Evolutionary conservation across 2,888 invertebrate genomes (phyloP).

Genomic region (Dendrolimus pini): DNA sequence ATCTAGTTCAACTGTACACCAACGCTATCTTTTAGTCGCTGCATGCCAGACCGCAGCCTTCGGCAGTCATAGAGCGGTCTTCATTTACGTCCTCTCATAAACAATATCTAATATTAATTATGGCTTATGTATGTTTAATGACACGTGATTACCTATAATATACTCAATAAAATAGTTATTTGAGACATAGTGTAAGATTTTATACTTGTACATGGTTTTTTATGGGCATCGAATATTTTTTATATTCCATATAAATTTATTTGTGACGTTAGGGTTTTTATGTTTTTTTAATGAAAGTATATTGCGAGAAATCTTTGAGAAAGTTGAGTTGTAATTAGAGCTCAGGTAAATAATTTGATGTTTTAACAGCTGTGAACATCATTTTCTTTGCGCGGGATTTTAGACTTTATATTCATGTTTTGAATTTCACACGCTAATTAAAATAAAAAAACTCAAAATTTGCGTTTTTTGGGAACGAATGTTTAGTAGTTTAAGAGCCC

Average conservation of each 20-base stretch:
- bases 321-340: no score
- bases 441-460: no score
- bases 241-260: background rate
- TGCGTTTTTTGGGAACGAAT: no score
- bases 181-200: background rate
- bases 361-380: no score
- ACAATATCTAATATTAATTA: background rate
- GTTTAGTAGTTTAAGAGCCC: no score
- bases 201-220: constrained; percentile 8
- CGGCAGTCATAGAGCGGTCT: background rate
- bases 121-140: background rate
- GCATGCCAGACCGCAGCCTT: background rate
- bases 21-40: background rate
- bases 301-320: background rate
- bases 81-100: background rate
- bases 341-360: no score
- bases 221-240: constrained; percentile 6
- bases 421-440: no score
- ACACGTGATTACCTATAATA: background rate
- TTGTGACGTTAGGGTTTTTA: background rate
- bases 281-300: background rate
- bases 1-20: no score
- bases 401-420: no score
- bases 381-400: no score
- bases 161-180: background rate